Evolutionary conservation across 2,797 vertebrate genomes (phyloP), one percentile per base, ranked within the genome.

Genomic region (Threskiornis aethiopicus): DNA sequence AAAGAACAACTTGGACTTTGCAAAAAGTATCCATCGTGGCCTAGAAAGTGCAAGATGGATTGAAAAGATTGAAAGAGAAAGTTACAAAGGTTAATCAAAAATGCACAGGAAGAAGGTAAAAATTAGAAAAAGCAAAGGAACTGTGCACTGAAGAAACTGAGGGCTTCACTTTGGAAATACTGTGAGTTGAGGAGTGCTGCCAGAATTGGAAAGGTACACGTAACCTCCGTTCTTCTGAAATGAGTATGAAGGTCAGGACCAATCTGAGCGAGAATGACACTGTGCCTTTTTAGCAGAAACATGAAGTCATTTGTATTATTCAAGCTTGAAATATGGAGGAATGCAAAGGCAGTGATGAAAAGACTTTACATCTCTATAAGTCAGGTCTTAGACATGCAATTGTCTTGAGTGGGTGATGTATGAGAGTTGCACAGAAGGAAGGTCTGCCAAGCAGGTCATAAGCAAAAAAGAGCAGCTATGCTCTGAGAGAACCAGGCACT

Each of bases 1-100:
- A 59, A 17, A 87, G 35, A 80, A 11, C 41, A 65, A 22, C 39
- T 31, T 62, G n/a, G 18, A 80, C 51, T 86, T 83, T 4, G 11
- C 39, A 69, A 41, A 33, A 67, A 26, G 7, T 29, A 42, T 44
- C 62, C 15, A 6, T n/a, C 0, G 0, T 49, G 62, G 46, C 66
- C 46, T 89, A 69, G 58, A 58, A 84, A 49, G 25, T 69, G 26
- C 41, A 65, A 54, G 57, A 65, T 7, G 25, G 11, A 9, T 24
- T 72, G 51, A 39, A 84, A 59, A 76, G 46, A 24, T 13, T 47
- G 31, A 46, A 72, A 70, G 42, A 25, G 26, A 21, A 9, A 31
- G 37, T 57, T 49, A 22, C 3, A 75, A 33, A 61, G 29, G 12
- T 29, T 67, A 17, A 41, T 81, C 73, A 20, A 62, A 73, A 85